Percentiles rank a stretch among this genome's conserved stretches.
Evolutionary conservation across 2,113 vertebrate genomes (phyloP).

Genomic region (Poeciliopsis occidentalis): DNA sequence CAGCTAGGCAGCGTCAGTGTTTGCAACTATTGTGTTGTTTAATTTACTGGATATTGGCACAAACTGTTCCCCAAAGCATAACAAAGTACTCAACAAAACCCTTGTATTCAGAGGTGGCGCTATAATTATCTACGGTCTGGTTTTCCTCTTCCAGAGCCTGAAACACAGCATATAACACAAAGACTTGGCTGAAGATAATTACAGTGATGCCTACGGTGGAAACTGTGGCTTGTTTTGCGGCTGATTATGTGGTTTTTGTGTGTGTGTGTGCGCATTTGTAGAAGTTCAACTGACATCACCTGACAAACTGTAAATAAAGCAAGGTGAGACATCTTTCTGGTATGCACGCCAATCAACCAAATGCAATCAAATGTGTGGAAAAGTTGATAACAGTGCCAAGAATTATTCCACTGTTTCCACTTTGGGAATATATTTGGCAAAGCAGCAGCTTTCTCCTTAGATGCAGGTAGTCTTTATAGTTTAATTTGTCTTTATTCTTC

Average conservation of each 20-base stretch:
- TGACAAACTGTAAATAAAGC: slow-evolving; percentile 8
- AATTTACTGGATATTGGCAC: slow-evolving; percentile 45
- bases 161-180: not conserved
- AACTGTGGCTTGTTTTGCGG: not conserved
- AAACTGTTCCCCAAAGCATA: not conserved
- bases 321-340: slow-evolving; percentile 5
- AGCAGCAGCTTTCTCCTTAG: slow-evolving; percentile 18
- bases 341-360: not conserved
- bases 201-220: not conserved
- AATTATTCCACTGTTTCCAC: too few species aligned
- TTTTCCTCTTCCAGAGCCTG: not conserved
- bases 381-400: not conserved
- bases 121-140: slow-evolving; percentile 1
- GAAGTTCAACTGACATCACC: not conserved
- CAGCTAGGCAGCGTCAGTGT: slow-evolving; percentile 12
- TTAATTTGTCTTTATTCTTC: not conserved
- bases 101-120: slow-evolving; percentile 13
- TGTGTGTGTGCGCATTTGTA: not conserved
- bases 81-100: slow-evolving; percentile 13
- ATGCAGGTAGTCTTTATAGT: slow-evolving; percentile 20
- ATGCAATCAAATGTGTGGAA: not conserved
- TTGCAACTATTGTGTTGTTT: slow-evolving; percentile 19
- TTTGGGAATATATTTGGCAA: not conserved
- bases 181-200: not conserved
- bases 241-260: not conserved